These are phyloP conservation scores for Xestia c-nigrum DNA, from an alignment of 2,888 invertebrate species.

Conservation along the genomic window DNA sequence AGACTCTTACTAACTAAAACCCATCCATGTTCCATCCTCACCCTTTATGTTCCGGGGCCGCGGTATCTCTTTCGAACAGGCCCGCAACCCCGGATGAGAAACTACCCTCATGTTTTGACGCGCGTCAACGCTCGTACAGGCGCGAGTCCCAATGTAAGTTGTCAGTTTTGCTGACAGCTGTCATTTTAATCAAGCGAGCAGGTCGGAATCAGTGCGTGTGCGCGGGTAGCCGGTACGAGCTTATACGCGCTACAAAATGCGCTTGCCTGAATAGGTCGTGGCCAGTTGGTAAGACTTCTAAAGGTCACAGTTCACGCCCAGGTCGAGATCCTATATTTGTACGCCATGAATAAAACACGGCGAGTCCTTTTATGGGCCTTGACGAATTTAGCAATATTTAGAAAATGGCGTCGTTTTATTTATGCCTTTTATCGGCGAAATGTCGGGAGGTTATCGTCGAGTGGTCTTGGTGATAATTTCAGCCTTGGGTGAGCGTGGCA, in stretches of 20 bases:
- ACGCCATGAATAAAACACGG: slow-evolving; percentile 51
- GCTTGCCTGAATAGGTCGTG: not conserved
- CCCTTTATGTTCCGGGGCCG: too few relatives aligned
- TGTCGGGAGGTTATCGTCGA: slow-evolving; percentile 51
- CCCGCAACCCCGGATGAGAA: too few relatives aligned
- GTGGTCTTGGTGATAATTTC: slow-evolving; percentile 4
- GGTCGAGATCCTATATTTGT: slow-evolving; percentile 28
- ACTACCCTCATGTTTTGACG: too few relatives aligned
- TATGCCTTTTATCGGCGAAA: slow-evolving; percentile 50
- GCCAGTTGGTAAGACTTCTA: not conserved
- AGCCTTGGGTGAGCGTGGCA: not conserved
- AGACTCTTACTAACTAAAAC: too few relatives aligned
- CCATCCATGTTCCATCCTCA: too few relatives aligned
- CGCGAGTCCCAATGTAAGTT: not conserved
- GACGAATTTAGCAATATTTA: slow-evolving; percentile 47
- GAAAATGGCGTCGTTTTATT: slow-evolving; percentile 40
- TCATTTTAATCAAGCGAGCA: not conserved
- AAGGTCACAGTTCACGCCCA: slow-evolving; percentile 55
- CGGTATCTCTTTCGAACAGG: too few relatives aligned
- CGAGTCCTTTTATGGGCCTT: slow-evolving; percentile 43
- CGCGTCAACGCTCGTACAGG: not conserved
- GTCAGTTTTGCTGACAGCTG: not conserved
- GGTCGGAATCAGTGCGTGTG: not conserved
- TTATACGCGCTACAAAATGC: not conserved
- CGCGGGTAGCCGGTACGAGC: not conserved